Percentiles rank a stretch among this genome's conserved stretches.
Evolutionary conservation across 2,113 vertebrate genomes (phyloP).

Genomic region (Tragelaphus strepsiceros): DNA sequence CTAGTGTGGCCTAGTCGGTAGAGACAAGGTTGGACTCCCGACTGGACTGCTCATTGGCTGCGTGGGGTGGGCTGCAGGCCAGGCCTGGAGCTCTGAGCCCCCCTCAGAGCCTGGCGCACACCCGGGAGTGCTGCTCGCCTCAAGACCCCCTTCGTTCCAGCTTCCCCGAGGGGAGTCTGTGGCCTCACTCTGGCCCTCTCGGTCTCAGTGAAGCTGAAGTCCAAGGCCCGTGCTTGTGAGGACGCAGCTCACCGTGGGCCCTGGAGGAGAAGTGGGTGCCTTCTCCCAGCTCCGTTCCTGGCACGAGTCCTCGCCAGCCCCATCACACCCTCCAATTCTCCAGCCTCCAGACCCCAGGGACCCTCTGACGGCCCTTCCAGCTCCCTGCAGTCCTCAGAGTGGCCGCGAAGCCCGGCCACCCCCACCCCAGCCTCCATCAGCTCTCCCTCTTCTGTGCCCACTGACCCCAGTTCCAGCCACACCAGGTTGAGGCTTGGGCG

Average conservation of each 20-base stretch:
- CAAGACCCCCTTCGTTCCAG: rapidly evolving
- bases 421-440: too few species aligned
- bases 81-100: background rate
- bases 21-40: background rate
- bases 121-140: rapidly evolving
- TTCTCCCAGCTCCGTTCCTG: background rate
- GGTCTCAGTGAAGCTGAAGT: too few species aligned
- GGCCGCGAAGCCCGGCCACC: rapidly evolving
- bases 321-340: background rate
- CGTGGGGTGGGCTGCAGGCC: background rate
- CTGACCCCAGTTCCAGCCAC: background rate
- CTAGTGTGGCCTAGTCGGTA: rapidly evolving
- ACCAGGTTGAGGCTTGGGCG: too few species aligned
- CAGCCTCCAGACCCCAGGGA: background rate
- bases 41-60: background rate
- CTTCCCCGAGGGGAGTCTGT: background rate
- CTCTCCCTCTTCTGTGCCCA: background rate
- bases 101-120: background rate
- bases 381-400: rapidly evolving
- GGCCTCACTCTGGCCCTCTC: background rate
- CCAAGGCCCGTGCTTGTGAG: background rate
- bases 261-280: background rate
- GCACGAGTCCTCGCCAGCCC: background rate
- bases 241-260: background rate
- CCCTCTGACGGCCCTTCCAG: background rate